Base-by-base conservation (phyloP, 2,797 vertebrate genomes). In the Trachops cirrhosus region DNA sequence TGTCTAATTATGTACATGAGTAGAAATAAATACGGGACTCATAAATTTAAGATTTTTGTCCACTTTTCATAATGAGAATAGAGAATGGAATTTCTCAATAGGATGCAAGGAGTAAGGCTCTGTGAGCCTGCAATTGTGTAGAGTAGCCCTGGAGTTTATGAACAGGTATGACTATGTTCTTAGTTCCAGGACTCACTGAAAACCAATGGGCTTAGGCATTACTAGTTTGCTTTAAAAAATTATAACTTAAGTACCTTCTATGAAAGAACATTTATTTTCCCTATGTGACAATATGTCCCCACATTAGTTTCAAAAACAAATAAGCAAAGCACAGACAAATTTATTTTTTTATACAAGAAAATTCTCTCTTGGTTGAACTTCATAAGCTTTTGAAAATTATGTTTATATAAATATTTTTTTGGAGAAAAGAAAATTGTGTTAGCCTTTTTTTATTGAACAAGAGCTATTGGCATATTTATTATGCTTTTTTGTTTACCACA, bases 61-160 rank as follows among this genome's bases (percentile, higher is more conserved):
- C 68, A 82, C 34, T 93, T 93, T 77, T 96, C 97, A 97, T 96
- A 97, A 87, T 96, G 93, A 83, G 82, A 96, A 94, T 70, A 80
- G 82, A 79, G 95, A 93, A 83, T 57, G 93, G 37, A 73, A 44
- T 97, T 98, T 97, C 97, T 97, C 89, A 93, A 11, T 70, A 91
- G 88, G 32, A 3, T 39, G 34, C 0, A 18, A 85, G 16, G 39
- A 89, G 48, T 24, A 18, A 48, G 75, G 37, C 68, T 92, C 74
- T 48, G 16, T 26, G 46, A 97, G 59, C 26, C 84, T n/a, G 24
- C 78, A 95, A 79, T 98, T 88, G 48, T 29, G 74, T 12, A 2
- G 78, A 32, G 34, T 46, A 89, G 41, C 26, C 84, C 46, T 70
- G 9, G 57, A 93, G 91, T 97, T 96, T 92, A n/a, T 75, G 75